phyloP scores from a whole-genome alignment of 2,113 vertebrate genomes.

The Globicephala melas region DNA sequence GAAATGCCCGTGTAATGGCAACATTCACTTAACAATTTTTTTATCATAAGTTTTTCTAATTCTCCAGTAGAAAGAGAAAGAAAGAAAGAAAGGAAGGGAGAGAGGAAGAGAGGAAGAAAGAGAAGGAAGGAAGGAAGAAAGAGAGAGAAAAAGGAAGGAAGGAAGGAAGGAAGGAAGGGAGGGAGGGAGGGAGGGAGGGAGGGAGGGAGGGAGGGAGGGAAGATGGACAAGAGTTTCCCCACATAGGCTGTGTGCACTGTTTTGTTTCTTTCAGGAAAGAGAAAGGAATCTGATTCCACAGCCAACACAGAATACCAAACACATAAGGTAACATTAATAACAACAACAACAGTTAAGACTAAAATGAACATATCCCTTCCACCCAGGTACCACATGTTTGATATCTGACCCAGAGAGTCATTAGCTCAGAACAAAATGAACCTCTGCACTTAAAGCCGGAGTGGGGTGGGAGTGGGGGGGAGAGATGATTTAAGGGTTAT shows the following conservation, averaged over 20 bases:
- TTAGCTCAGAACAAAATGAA: background rate
- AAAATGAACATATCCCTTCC: background rate
- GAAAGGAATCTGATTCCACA: background rate
- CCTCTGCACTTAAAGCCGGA: background rate
- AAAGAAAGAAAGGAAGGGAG: no score
- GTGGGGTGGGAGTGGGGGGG: fast-evolving
- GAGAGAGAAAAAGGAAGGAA: no score
- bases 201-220: fast-evolving
- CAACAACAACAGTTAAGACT: background rate
- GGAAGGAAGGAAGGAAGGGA: no score
- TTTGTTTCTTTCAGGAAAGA: background rate
- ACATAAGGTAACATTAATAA: background rate
- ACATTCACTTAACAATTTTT: background rate
- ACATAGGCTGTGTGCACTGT: background rate
- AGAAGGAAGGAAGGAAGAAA: fast-evolving
- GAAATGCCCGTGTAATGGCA: background rate
- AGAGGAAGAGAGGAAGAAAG: fast-evolving
- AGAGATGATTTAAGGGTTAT: background rate
- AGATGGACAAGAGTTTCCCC: no score
- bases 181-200: fast-evolving
- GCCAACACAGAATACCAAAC: background rate
- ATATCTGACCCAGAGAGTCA: background rate
- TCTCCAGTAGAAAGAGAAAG: background rate
- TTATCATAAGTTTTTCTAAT: background rate
- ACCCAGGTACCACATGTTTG: background rate